Base-by-base conservation (phyloP, 2,113 vertebrate species). In the Saccopteryx bilineata region DNA sequence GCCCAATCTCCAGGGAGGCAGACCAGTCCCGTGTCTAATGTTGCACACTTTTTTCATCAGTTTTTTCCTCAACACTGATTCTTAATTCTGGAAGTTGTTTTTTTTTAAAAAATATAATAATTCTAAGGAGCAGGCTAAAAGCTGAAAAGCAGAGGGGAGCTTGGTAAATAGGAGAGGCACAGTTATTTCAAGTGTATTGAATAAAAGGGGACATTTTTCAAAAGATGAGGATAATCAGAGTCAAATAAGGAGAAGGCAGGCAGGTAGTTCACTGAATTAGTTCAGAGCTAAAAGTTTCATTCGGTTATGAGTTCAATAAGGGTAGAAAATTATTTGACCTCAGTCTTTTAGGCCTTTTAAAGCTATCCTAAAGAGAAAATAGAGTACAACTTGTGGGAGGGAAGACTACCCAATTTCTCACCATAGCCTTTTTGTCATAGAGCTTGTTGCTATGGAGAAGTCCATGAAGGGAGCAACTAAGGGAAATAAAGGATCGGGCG, bases 391-490 rank as follows among this genome's bases (percentile, higher is more conserved):
- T 60, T 90, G 69, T 83, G 68, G 80, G 76, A 19, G 48, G 60
- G 68, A 31, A 52, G 46, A 28, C 60, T 87, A 92, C 76, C 95
- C 90, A 66, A 83, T 87, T 82, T 89, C 83, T 93, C 54, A 87
- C 60, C 39, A 63, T 2, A 95, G 89, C 66, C 87, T 93, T 92
- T 96, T 93, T 80, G 83, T 94, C 95, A 95, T 15, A 80, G 26
- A 87, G 76, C 71, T 93, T 96, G 96, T 96, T 96, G 92, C 92
- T 97, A 96, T 95, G 95, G 93, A 96, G 95, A 97, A 96, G 96
- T 56, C 87, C 81, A 48, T 58, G 87, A 97, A 96, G 92, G 90
- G 84, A 95, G 66, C 71, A 88, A 94, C 91, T 80, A 79, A 69
- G 65, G 90, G 90, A 96, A 96, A 94, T 94, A 92, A 95, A 96